Percentiles rank a stretch among this genome's conserved stretches.
These are phyloP conservation scores for Eutolmus rufibarbis DNA, from an alignment of 2,888 invertebrate species.

Conservation along the genomic window DNA sequence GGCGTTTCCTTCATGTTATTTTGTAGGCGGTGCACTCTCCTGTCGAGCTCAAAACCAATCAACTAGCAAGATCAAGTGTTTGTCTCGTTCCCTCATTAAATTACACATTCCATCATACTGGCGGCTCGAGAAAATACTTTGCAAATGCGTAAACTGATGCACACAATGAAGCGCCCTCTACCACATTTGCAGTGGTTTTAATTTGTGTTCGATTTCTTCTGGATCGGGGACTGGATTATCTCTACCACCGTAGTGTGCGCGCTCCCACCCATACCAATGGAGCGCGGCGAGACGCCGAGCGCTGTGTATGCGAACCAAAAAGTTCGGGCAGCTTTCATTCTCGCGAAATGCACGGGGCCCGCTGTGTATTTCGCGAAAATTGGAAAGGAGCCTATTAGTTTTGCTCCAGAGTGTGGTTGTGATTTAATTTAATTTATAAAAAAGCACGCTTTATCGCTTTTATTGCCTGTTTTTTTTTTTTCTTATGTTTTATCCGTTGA, in stretches of 20 bases:
- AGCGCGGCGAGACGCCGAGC: neutral
- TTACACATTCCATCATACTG: constrained; percentile 14
- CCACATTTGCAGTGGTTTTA: neutral
- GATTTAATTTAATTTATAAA: neutral
- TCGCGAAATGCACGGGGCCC: neutral
- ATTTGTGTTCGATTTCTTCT: neutral
- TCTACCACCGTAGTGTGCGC: neutral
- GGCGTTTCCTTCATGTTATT: neutral
- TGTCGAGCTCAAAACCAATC: constrained; percentile 44
- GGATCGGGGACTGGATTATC: neutral
- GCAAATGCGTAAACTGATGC: neutral
- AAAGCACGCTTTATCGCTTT: neutral
- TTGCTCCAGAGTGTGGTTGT: neutral
- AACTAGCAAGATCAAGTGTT: constrained; percentile 44
- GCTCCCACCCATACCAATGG: neutral
- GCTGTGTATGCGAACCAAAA: neutral
- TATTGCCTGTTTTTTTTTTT: neutral
- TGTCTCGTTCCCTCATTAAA: constrained; percentile 42
- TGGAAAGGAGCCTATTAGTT: neutral
- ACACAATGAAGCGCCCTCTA: neutral
- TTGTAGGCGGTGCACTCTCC: constrained; percentile 47
- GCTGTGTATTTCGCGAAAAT: constrained; percentile 20
- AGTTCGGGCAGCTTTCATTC: neutral
- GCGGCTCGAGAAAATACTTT: neutral
- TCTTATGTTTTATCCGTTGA: neutral